Base-by-base conservation (phyloP, 2,113 vertebrate species). In the Cyprichromis sp. region DNA sequence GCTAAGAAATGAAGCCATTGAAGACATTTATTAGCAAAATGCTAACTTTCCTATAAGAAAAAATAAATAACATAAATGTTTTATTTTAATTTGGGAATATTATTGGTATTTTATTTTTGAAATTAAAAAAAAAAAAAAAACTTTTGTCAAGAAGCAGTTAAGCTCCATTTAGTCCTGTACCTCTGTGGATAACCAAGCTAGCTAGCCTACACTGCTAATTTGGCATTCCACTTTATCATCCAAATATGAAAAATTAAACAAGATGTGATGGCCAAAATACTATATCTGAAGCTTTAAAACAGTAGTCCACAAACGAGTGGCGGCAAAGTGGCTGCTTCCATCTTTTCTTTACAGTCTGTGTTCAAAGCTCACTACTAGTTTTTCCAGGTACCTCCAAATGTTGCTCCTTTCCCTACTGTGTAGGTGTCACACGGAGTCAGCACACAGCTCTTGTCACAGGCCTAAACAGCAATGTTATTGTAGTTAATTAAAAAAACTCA, bases 111-210 rank as follows among this genome's bases (percentile, higher is more conserved):
- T 76, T 47, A 50, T 19, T 31, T 50, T 8, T 12, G 2, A 47
- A 76, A 47, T 14, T 2, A 0, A 8, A 3, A 40, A 21, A n/a
- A 16, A 5, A 5, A 21, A 1, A n/a, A 5, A 1, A 24, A 24
- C 24, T 53, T 42, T 26, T 73, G 8, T 26, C 68, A 26, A 45
- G 38, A 26, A 73, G n/a, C 5, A 26, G 14, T 47, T 76, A 29
- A 73, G 13, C 68, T 45, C 68, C 13, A 45, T 45, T 73, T 73
- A 73, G 13, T 11, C 8, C 36, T 42, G 66, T 42, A 16, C 38
- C 38, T 13, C 2, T 47, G 6, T 76, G 24, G 71, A 29, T 8
- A 47, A 76, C 24, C 0, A 76, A 76, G 42, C 14, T 29, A 47
- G 68, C 24, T 11, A 29, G 24, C 42, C 42, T 76, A 31, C 24